Conservation (phyloP, 2,797 vertebrate species). For the Leuciscus waleckii region DNA sequence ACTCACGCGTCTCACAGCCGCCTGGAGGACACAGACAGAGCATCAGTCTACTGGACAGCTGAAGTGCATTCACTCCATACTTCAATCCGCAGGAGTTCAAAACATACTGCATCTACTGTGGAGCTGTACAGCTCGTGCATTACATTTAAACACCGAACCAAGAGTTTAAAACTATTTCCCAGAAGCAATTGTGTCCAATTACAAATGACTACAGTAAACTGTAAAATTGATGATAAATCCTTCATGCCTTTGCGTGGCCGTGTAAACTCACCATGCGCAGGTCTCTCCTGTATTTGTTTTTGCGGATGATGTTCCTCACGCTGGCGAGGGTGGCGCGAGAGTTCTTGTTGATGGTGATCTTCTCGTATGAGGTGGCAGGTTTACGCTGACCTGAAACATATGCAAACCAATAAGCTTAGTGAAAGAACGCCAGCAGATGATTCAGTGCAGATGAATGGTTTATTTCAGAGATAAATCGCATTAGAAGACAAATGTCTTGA, state of each 20-base stretch:
- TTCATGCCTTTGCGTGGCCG: neutral
- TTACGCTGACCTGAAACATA: constrained; percentile 85
- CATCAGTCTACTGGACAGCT: neutral
- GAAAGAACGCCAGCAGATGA: neutral
- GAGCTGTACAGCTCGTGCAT: neutral
- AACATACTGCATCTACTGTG: neutral
- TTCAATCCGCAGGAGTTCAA: neutral
- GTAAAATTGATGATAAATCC: neutral
- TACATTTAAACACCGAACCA: neutral
- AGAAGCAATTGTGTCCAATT: neutral
- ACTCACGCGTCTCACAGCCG: constrained; percentile 88
- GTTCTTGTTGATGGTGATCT: constrained; percentile 92
- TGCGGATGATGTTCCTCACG: constrained; percentile 90
- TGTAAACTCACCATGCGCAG: constrained; percentile 86
- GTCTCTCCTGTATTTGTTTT: constrained; percentile 90
- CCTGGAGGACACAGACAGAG: constrained; percentile 67
- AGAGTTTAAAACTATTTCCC: neutral
- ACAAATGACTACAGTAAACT: neutral
- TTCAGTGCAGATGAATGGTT: neutral
- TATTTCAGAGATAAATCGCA: neutral
- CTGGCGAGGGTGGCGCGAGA: constrained; percentile 89
- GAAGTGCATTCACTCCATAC: too few relatives aligned
- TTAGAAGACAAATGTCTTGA: neutral
- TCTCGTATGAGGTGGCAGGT: constrained; percentile 83
- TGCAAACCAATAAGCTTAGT: neutral